Base-by-base conservation (phyloP, 2,113 vertebrate genomes). In the Pleuronectes platessa region DNA sequence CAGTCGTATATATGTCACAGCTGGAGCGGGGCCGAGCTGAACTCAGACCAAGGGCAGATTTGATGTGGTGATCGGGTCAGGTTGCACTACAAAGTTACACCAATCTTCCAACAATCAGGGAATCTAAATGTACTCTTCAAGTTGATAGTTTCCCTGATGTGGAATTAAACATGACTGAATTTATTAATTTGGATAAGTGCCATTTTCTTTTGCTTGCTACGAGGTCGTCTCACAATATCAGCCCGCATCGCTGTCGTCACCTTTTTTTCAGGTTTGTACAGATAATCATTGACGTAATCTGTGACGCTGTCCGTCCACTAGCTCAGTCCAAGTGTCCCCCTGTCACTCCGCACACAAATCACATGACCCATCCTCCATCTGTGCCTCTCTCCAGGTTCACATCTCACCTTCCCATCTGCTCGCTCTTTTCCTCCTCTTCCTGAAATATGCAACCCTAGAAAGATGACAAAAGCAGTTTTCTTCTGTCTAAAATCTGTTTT, bases 301-400 rank as follows among this genome's bases (percentile, higher is more conserved):
- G 17, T 58, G 71, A 73, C 37, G 37, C 27, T 47, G 70, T 68
- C 55, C 11, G 59, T 71, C 74, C 77, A 70, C 31, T 62, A 59
- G 64, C 60, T 62, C 55, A 9, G 42, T 83, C 85, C 85, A 78
- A 35, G 74, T 70, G 67, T 40, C 40, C 56, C 77, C 51, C 85
- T 74, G 86, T 77, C 71, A 80, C 81, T 85, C 79, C 85, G 72
- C 73, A 55, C 55, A 61, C 69, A 20, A 66, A 81, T 90, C 90
- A 90, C 71, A 74, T 91, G 91, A 91, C 82, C 89, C 88, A 88
- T 82, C 62, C 67, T 90, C 91, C 92, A 92, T 93, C 91, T 92
- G 91, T 83, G 87, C 88, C 61, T 83, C 87, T 88, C 89, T 81
- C 49, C 88, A 82, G 91, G 90, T 90, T 86, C 71, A 81, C 9